Percentiles rank a stretch among this genome's conserved stretches.
Evolutionary conservation across 2,797 vertebrate species (phyloP).

Genomic region (Gambusia yucatana): DNA sequence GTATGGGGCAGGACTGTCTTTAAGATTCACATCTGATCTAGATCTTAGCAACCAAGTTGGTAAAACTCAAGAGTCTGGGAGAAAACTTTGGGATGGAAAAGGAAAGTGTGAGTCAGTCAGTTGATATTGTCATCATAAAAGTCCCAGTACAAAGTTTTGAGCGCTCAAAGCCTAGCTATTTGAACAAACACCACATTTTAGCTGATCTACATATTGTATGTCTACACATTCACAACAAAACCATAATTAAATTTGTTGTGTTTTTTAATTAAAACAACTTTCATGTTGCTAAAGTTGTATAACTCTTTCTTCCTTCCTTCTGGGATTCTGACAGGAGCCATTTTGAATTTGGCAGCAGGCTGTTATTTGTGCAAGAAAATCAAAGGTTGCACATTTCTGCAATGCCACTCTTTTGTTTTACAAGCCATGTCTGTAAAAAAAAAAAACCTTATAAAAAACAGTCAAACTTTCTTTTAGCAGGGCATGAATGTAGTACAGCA

Average conservation of each 20-base stretch:
- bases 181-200: background rate
- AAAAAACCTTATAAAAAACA: background rate
- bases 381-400: background rate
- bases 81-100: background rate
- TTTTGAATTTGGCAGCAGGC: background rate
- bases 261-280: background rate
- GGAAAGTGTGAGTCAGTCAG: background rate
- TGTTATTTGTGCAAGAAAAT: no score
- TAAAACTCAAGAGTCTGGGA: background rate
- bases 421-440: background rate
- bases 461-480: background rate
- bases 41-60: background rate
- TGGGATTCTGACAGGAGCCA: background rate
- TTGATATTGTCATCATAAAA: background rate
- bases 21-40: background rate
- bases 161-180: background rate
- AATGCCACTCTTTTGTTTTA: background rate
- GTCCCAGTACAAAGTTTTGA: background rate
- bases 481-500: background rate
- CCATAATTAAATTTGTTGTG: background rate
- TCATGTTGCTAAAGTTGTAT: background rate
- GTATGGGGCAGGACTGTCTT: background rate
- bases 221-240: background rate
- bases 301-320: background rate
- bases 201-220: background rate